Evolutionary conservation across 1,140 invertebrate species (phyloP).

Genomic region (Calliphora vicina): DNA sequence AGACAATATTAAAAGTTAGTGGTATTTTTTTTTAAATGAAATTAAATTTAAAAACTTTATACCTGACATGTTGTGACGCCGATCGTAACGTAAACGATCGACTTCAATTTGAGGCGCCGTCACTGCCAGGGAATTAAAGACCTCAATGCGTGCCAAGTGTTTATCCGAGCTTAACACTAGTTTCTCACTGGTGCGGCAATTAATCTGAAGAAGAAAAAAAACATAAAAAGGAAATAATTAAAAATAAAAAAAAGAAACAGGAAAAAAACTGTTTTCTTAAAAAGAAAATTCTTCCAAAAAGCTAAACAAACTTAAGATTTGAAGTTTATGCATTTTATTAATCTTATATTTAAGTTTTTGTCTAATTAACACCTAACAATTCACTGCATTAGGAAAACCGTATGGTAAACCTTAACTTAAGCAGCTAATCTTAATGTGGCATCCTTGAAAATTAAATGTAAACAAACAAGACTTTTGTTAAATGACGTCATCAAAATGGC

Average conservation of each 20-base stretch:
- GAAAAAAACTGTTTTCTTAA: constrained; percentile 6
- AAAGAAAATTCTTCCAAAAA: constrained; percentile 20
- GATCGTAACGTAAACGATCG: constrained; percentile 64
- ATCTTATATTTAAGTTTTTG: too few relatives aligned
- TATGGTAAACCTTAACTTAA: too few relatives aligned
- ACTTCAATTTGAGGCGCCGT: constrained; percentile 76
- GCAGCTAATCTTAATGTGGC: too few relatives aligned
- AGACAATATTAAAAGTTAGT: constrained; percentile 8
- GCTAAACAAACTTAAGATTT: constrained; percentile 23
- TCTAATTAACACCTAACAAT: too few relatives aligned
- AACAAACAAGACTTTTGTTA: too few relatives aligned
- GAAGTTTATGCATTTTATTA: too few relatives aligned
- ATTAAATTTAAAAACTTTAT: constrained; percentile 29
- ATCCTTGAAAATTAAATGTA: too few relatives aligned
- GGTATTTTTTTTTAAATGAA: constrained; percentile 8
- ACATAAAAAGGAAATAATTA: not conserved
- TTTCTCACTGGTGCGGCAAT: constrained; percentile 56
- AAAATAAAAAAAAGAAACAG: constrained; percentile 12
- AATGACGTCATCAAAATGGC: too few relatives aligned
- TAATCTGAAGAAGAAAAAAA: constrained; percentile 54
- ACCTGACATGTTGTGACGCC: constrained; percentile 61
- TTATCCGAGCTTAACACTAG: constrained; percentile 51
- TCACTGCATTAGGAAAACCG: too few relatives aligned
- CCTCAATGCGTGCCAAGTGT: constrained; percentile 72
- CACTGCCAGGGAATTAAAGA: constrained; percentile 82